Base-by-base conservation (phyloP, 2,888 invertebrate genomes). In the Blastobasis adustella region DNA sequence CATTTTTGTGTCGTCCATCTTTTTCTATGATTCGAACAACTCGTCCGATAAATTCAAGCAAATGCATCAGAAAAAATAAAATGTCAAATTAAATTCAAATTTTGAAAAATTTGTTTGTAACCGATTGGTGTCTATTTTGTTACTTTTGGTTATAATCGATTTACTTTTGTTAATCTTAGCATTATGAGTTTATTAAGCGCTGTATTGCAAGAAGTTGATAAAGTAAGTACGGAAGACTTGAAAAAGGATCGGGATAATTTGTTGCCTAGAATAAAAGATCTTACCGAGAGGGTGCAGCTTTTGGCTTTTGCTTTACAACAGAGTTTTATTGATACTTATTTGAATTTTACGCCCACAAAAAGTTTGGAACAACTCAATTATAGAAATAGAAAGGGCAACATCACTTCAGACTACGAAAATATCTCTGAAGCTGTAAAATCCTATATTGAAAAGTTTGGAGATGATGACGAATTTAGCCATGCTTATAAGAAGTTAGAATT, bases 281-380 rank as follows among this genome's bases (percentile, higher is more conserved):
- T 83, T 5, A 71, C 65, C 0, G 87, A 88, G 63, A 69, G 79
- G 56, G 63, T 82, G 10, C 80, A 86, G 66, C 71, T 84, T 62
- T 60, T 88, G 47, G 77, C 82, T 23, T 86, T 81, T 74, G 76
- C 78, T 51, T 66, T 88, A 54, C 83, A 85, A 56, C 84, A 87
- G 62, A 78, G 79, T 57, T 71, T 86, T 10, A 69, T 77, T 5
- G 87, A 88, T 59, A 74, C 75, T 3, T 79, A 78, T 53, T 70
- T 79, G 38, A 78, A 79, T 66, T 87, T 71, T 52, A 71, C 75
- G 1, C 66, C 75, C 23, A 81, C 85, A 0, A 85, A 83, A 59
- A 86, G 82, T 49, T 68, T 88, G 49, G 86, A 86, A 60, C 84
- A 85, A 60, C 58, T 85, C 3, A 84, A 87, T 58, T 87, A 79